Evolutionary conservation across 2,113 vertebrate genomes (phyloP).

Genomic region (Microtus ochrogaster): DNA sequence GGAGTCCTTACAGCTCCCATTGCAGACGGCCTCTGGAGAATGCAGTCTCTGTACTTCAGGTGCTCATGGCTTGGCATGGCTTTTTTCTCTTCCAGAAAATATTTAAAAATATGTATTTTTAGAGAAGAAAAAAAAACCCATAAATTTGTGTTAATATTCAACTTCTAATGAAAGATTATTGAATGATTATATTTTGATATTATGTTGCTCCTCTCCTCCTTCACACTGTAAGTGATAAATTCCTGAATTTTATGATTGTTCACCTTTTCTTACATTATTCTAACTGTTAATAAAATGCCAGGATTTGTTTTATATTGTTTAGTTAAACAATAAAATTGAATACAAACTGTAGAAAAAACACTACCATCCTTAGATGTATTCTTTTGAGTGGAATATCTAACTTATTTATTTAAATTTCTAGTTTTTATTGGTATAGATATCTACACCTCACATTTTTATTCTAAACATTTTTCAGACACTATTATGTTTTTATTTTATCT

Average conservation of each 20-base stretch:
- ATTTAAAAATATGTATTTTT: slow-evolving; percentile 8
- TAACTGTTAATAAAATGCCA: background rate
- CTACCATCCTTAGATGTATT: background rate
- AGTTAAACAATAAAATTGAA: slow-evolving; percentile 41
- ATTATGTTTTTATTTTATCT: background rate
- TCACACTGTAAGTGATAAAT: background rate
- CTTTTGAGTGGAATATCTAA: background rate
- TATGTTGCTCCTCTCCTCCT: background rate
- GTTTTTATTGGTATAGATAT: slow-evolving; percentile 33
- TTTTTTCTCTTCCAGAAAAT: slow-evolving; percentile 31
- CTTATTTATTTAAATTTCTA: slow-evolving; percentile 14
- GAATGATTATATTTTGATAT: slow-evolving; percentile 38
- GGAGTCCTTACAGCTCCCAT: background rate
- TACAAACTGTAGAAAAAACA: background rate
- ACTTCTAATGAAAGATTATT: background rate
- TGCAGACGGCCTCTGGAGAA: background rate
- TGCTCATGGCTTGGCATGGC: background rate
- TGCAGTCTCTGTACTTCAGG: background rate
- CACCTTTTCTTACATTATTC: background rate
- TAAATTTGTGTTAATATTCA: background rate
- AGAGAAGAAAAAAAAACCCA: slow-evolving; percentile 14
- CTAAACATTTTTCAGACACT: background rate
- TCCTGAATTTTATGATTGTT: background rate
- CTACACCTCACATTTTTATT: slow-evolving; percentile 21
- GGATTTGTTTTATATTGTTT: background rate